Evolutionary conservation across 1,140 invertebrate species (phyloP), one percentile per base, ranked within the genome.

Genomic region (Macrostomum lignano): DNA sequence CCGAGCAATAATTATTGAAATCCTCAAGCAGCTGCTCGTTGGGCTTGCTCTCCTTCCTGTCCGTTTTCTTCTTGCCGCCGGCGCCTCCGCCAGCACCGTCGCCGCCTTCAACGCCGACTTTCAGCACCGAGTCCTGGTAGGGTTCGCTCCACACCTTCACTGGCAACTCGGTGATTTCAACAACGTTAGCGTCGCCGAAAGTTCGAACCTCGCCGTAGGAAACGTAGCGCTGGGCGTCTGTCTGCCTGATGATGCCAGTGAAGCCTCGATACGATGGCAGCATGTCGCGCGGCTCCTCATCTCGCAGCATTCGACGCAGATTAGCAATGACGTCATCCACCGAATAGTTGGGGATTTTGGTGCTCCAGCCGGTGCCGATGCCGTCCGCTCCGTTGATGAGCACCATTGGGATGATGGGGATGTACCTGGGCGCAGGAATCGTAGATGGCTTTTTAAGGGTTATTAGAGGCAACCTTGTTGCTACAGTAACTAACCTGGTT

Each of bases 341-440:
- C 62, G 93, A 82, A 47, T 79, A 82, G 51, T 93, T 94, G 0
- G 77, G 75, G 47, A 96, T 75, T 55, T 82, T 88, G 0, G 88
- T 96, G 56, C 81, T 84, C 86, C 86, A 98, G 15, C 84, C 88
- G 2, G 88, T 98, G 19, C 88, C 88, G 46, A 96, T 96, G 41
- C 88, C 88, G 43, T 93, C 82, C 31, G 82, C 74, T 9, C 88
- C 88, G 54, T 98, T 98, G 0, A 94, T 73, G 17, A 98, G 57
- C 10, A 94, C 67, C 74, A 88, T 93, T 1, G 88, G 91, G 38
- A 98, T 70, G 37, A 96, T 76, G 0, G 91, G 91, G 2, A n/a
- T n/a, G n/a, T n/a, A n/a, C n/a, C n/a, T n/a, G n/a, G n/a, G n/a
- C n/a, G n/a, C n/a, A n/a, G n/a, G n/a, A n/a, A n/a, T n/a, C n/a